phyloP scores from a whole-genome alignment of 1,140 invertebrate species.

The Calosoma granatense region DNA sequence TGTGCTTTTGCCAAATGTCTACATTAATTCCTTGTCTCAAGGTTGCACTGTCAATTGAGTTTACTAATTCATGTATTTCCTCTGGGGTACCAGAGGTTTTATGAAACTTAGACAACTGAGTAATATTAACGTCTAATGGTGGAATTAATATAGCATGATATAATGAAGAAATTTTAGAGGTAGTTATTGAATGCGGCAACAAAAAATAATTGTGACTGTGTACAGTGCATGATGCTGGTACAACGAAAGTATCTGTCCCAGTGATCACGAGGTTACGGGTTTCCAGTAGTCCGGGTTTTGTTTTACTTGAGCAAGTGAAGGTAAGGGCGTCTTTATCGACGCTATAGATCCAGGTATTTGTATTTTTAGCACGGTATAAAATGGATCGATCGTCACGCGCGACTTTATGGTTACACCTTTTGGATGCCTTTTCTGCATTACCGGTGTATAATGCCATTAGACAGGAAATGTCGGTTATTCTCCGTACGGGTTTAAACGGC shows the following conservation, averaged over 20 bases:
- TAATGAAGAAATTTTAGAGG: neutral
- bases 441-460: neutral
- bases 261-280: neutral
- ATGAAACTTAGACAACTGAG: neutral
- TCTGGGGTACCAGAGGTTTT: too few species aligned
- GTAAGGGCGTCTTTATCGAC: neutral
- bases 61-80: neutral
- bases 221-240: neutral
- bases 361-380: neutral
- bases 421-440: neutral
- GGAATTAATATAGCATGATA: neutral
- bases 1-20: neutral
- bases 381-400: neutral
- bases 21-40: neutral
- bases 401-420: neutral
- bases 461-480: neutral
- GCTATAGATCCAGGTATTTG: neutral
- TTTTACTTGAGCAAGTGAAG: neutral
- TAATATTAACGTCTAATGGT: neutral
- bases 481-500: neutral
- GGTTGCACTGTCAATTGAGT: neutral
- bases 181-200: neutral
- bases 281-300: neutral
- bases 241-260: neutral
- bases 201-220: neutral